phyloP scores from a whole-genome alignment of 35 echinoderm and acorn worm genomes.

The Chiridota heheva region DNA sequence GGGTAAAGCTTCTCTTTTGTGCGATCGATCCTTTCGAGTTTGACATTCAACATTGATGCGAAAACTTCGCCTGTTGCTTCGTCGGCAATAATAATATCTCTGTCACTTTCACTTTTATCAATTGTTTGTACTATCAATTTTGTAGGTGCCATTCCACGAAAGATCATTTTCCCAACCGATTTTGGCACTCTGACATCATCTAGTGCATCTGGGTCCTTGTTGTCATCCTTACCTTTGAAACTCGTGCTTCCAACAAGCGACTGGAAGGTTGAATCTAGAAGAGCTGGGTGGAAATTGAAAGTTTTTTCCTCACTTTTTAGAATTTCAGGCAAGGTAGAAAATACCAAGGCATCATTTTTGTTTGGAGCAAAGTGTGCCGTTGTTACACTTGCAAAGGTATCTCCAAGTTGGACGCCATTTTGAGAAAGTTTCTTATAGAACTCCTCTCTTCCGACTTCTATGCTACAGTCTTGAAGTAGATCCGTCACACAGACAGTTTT shows the following conservation, averaged over 20 bases:
- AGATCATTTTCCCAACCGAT: not conserved
- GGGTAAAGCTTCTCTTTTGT: not conserved
- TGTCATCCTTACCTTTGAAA: not conserved
- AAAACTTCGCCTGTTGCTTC: not conserved
- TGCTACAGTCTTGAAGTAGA: not conserved
- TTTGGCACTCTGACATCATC: not conserved
- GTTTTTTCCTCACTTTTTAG: constrained; percentile 22
- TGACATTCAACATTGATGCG: not conserved
- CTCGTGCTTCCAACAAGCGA: constrained; percentile 7
- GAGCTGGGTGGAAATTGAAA: constrained; percentile 60
- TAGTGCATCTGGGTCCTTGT: no score
- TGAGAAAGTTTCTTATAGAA: constrained; percentile 42
- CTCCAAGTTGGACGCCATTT: constrained; percentile 53
- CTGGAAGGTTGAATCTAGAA: constrained; percentile 56
- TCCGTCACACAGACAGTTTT: constrained; percentile 19
- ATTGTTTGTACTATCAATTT: not conserved
- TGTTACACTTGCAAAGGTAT: constrained; percentile 29
- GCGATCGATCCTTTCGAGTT: not conserved
- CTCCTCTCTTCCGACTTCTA: not conserved
- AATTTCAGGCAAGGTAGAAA: constrained; percentile 15
- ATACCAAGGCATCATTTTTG: constrained; percentile 22
- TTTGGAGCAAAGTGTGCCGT: constrained; percentile 16
- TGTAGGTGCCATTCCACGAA: not conserved
- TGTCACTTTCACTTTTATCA: not conserved
- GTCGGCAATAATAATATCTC: constrained; percentile 3